A percentile compares a stretch with the other conserved stretches of the same genome.
phyloP scores from a whole-genome alignment of 2,888 invertebrate genomes.

The Ferrisia virgata region DNA sequence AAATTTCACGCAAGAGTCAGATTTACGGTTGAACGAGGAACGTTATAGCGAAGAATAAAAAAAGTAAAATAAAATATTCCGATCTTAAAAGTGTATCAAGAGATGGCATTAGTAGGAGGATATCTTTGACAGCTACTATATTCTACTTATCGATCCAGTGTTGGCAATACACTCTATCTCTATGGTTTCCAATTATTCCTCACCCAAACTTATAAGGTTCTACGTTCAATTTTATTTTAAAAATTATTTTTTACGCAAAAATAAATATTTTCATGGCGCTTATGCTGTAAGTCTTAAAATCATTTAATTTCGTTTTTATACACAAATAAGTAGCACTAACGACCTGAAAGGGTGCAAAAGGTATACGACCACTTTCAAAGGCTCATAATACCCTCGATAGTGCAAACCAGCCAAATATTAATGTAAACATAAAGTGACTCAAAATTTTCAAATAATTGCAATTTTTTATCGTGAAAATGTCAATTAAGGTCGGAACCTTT shows the following conservation, averaged over 20 bases:
- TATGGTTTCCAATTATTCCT: neutral
- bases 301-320: too few relatives aligned
- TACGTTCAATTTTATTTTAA: neutral
- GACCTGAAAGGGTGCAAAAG: neutral
- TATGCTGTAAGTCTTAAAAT: too few relatives aligned
- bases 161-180: neutral
- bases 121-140: neutral
- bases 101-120: neutral
- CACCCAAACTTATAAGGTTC: too few relatives aligned
- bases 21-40: too few relatives aligned
- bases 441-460: neutral
- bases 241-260: too few relatives aligned
- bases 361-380: neutral
- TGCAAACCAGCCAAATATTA: neutral
- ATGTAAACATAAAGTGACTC: neutral
- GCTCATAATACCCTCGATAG: neutral
- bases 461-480: neutral
- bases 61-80: neutral
- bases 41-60: neutral
- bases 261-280: too few relatives aligned
- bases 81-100: neutral
- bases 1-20: neutral
- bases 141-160: neutral
- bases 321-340: neutral
- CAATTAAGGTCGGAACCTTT: neutral